Percentiles rank a stretch among this genome's conserved stretches.
Conservation (phyloP, 2,113 vertebrate genomes). For the Bombycilla garrulus region DNA sequence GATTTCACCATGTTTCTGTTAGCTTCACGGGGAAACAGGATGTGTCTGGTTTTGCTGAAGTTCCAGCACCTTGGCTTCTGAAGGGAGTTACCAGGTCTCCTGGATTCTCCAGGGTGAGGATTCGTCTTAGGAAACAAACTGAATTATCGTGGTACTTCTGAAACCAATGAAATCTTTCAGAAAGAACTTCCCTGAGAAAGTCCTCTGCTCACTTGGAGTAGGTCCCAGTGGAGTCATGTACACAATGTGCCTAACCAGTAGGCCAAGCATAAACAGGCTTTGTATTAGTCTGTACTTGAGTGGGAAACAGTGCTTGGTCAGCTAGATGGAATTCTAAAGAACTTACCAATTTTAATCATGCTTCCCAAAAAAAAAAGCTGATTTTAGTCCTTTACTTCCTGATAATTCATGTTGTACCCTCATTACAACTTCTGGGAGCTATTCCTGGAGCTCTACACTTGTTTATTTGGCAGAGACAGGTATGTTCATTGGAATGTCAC, state of each 20-base stretch:
- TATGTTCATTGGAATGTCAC: background rate
- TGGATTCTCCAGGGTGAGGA: background rate
- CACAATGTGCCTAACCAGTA: background rate
- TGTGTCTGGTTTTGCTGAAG: background rate
- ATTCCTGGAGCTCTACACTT: background rate
- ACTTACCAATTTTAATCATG: background rate
- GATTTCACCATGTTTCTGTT: background rate
- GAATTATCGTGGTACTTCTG: background rate
- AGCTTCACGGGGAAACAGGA: background rate
- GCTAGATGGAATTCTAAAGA: background rate
- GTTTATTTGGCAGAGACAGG: background rate
- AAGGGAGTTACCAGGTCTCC: background rate
- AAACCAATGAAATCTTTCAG: background rate
- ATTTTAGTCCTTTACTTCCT: background rate
- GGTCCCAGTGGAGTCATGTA: background rate
- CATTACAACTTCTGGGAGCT: background rate
- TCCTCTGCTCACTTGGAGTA: background rate
- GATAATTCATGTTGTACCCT: background rate
- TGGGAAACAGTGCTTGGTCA: background rate
- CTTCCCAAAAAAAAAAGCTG: background rate
- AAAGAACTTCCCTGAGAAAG: background rate
- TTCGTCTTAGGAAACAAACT: background rate
- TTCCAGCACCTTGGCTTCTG: background rate
- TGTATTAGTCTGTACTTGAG: background rate
- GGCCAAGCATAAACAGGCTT: background rate